These are phyloP conservation scores for Vireo griseus DNA, from an alignment of 2,797 vertebrate species.

Conservation along the genomic window DNA sequence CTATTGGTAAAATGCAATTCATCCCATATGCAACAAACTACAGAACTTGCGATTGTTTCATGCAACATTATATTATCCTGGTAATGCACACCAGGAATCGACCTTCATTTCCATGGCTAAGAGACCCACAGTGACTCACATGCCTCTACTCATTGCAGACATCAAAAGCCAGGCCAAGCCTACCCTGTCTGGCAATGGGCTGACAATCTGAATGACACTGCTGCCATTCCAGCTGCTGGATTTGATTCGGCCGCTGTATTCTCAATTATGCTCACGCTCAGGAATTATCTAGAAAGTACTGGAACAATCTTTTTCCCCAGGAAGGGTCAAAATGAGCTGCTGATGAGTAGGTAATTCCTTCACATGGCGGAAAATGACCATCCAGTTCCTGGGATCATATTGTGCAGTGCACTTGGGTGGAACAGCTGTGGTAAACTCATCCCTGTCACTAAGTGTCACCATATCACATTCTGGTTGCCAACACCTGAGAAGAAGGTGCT, in stretches of 20 bases:
- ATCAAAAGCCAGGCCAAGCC: neutral
- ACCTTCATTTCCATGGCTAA: neutral
- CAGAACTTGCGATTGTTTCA: neutral
- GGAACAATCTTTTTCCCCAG: neutral
- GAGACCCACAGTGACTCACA: neutral
- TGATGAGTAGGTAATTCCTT: neutral
- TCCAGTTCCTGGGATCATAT: neutral
- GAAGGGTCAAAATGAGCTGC: neutral
- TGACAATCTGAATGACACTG: neutral
- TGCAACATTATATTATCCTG: neutral
- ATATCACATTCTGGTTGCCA: neutral
- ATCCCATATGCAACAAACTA: neutral
- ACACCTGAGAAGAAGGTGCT: neutral
- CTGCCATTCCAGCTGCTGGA: neutral
- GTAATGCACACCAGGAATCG: neutral
- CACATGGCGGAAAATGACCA: fast-evolving
- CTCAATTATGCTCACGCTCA: neutral
- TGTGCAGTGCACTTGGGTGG: neutral
- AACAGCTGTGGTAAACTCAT: neutral
- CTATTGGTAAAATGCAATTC: neutral
- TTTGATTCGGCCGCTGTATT: neutral
- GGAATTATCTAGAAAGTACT: neutral
- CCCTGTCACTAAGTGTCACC: neutral
- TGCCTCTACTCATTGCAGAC: neutral
- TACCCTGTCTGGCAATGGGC: neutral